A percentile compares a stretch with the other conserved stretches of the same genome.
phyloP scores from a whole-genome alignment of 2,797 vertebrate genomes.

The Cuniculus paca region DNA sequence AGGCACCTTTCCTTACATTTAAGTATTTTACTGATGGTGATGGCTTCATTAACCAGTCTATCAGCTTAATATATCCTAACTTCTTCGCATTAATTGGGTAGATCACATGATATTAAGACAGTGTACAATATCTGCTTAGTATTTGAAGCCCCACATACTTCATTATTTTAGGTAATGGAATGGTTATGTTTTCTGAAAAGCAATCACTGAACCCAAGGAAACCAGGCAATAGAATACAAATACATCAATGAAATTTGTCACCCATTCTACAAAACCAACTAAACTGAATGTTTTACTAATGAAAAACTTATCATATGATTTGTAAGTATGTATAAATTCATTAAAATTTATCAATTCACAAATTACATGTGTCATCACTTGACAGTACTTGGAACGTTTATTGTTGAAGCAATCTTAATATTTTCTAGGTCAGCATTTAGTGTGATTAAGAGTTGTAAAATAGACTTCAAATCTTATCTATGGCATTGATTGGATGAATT shows the following conservation, averaged over 20 bases:
- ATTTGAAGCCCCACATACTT: not conserved
- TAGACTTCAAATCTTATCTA: not conserved
- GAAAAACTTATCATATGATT: not conserved
- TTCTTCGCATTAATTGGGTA: not conserved
- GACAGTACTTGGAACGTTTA: not conserved
- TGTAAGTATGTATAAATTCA: conserved; percentile 4
- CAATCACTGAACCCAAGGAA: not conserved
- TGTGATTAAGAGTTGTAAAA: not conserved
- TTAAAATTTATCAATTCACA: conserved; percentile 37
- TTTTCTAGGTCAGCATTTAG: not conserved
- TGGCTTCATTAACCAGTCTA: conserved; percentile 10
- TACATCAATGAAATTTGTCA: not conserved
- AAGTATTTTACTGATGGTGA: conserved; percentile 38
- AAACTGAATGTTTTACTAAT: not conserved
- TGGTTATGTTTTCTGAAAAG: not conserved
- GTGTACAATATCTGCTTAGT: not conserved
- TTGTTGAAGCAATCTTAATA: not conserved
- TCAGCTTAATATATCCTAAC: not conserved
- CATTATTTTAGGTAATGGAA: conserved; percentile 14
- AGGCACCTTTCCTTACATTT: not conserved
- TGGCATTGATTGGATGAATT: not conserved
- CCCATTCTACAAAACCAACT: not conserved
- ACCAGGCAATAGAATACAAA: not conserved
- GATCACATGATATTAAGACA: not conserved
- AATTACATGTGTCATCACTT: not conserved